Conservation (phyloP, 1,140 invertebrate species). For the Meloidogyne chitwoodi region DNA sequence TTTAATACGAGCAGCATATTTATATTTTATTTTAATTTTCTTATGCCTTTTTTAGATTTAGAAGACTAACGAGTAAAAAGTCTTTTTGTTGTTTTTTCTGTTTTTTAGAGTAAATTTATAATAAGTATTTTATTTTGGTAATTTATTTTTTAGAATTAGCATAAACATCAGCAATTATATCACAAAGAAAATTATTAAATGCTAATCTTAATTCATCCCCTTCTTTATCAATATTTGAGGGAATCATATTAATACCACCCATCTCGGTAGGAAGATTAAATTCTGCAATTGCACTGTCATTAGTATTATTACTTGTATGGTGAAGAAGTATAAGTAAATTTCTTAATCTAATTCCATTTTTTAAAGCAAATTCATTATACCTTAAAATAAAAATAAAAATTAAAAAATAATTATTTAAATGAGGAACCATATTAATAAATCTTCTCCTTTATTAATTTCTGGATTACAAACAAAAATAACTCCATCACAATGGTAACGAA, state of each 20-base stretch:
- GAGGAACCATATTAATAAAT: slow-evolving; percentile 69
- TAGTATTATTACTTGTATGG: slow-evolving; percentile 44
- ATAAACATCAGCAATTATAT: slow-evolving; percentile 32
- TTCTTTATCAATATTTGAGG: slow-evolving; percentile 41
- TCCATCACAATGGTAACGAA: slow-evolving; percentile 70
- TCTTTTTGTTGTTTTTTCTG: not conserved
- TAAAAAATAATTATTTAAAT: not conserved
- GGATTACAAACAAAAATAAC: slow-evolving; percentile 74
- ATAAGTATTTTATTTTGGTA: not conserved
- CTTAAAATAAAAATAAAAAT: slow-evolving; percentile 49
- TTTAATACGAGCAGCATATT: not conserved
- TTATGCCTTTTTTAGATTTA: not conserved
- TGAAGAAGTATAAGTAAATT: slow-evolving; percentile 26
- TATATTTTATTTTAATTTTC: not conserved
- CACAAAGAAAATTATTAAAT: slow-evolving; percentile 46
- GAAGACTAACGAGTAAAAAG: not conserved
- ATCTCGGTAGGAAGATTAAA: slow-evolving; percentile 49
- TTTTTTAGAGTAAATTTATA: not conserved
- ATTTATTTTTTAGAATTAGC: not conserved
- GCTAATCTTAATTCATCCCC: slow-evolving; percentile 39
- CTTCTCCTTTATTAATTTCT: slow-evolving; percentile 65
- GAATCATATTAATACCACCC: slow-evolving; percentile 38
- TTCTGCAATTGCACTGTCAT: slow-evolving; percentile 45
- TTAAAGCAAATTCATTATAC: slow-evolving; percentile 71
- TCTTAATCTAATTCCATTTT: slow-evolving; percentile 51